phyloP scores from a whole-genome alignment of 2,113 vertebrate species.

The Pantherophis guttatus region DNA sequence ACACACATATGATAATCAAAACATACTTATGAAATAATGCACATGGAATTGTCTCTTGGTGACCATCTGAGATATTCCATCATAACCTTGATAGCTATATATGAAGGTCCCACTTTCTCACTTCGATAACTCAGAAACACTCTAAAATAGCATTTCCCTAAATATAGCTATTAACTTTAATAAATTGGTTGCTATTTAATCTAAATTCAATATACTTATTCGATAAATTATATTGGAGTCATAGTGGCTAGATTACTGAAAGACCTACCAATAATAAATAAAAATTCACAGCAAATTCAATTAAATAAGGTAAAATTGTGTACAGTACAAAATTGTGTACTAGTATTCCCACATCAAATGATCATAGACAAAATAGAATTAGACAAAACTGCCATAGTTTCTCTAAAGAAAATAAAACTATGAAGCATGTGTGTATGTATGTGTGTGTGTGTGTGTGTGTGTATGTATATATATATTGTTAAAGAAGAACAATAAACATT shows the following conservation, averaged over 20 bases:
- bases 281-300: background rate
- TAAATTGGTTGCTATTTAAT: background rate
- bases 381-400: background rate
- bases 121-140: background rate
- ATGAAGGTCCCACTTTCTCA: background rate
- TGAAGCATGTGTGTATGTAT: background rate
- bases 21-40: background rate
- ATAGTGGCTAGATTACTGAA: background rate
- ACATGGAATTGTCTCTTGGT: background rate
- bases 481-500: too few species aligned
- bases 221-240: background rate
- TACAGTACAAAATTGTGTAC: background rate
- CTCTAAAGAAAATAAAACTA: background rate
- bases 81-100: background rate
- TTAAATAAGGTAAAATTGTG: background rate
- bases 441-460: too few species aligned
- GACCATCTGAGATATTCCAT: background rate
- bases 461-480: too few species aligned
- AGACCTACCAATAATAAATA: background rate
- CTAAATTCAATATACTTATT: background rate
- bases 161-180: background rate
- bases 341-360: background rate
- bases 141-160: background rate
- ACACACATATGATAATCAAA: background rate
- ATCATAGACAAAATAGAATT: background rate